Base-by-base conservation (phyloP, 2,888 invertebrate genomes). In the Idaea dimidiata region DNA sequence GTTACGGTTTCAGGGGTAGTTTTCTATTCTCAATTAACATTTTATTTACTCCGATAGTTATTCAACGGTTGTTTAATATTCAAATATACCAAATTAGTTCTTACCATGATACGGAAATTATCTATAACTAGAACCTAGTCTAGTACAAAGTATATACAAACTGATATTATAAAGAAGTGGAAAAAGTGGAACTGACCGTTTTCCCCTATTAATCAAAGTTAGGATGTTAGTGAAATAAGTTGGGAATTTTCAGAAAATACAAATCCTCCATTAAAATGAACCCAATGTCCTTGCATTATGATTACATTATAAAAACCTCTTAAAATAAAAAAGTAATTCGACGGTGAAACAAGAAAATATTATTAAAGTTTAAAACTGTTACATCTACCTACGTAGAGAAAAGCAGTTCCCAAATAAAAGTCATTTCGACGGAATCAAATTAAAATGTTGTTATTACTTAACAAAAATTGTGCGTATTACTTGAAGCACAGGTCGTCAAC, bases 401-500 rank as follows among this genome's bases (percentile, higher is more conserved):
- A 67, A 70, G 69, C 66, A 65, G 68, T 69, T 71, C 66, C 60
- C 62, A 66, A 59, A 65, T 56, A 64, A 60, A 62, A 65, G 69
- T 66, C 65, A 63, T 64, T 72, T 73, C 64, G 66, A 61, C 59
- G 59, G 68, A 72, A 76, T 66, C 69, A 66, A 78, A 77, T 82
- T 79, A 78, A 76, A 80, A 66, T 63, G 59, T 63, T 64, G 62
- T 61, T 63, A 63, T 57, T 57, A 24, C 24, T 43, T 43, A 43
- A 43, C 43, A 80, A 78, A 64, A 70, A 60, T 55, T 58, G 16
- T 72, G 77, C 76, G 80, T 73, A 76, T 77, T 75, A 74, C 74
- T 72, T 75, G 74, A 70, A 66, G 57, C 67, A 24, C 24, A 68
- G 62, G 71, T 75, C 75, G 68, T 76, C 79, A 81, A 84, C 83